These are phyloP conservation scores for Chionomys nivalis DNA, from an alignment of 2,113 vertebrate genomes.

Conservation along the genomic window DNA sequence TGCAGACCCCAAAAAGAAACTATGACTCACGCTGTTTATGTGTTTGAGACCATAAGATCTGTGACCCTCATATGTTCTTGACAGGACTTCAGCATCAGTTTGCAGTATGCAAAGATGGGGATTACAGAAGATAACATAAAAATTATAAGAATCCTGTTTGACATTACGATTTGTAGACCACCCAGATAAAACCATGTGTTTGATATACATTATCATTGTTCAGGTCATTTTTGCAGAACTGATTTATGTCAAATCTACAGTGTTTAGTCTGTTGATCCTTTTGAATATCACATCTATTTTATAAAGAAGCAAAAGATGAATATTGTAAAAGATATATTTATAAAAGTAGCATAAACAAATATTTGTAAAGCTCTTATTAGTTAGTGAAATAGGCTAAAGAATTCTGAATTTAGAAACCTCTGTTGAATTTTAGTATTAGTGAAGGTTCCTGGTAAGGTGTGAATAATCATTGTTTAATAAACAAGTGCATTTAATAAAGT, in stretches of 20 bases:
- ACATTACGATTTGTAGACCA: slow-evolving; percentile 15
- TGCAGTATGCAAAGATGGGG: not conserved
- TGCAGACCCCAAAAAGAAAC: not conserved
- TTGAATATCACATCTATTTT: not conserved
- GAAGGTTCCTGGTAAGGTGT: not conserved
- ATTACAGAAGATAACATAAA: slow-evolving; percentile 37
- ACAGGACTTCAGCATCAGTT: not conserved
- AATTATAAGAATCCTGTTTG: slow-evolving; percentile 21
- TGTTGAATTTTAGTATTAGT: not conserved
- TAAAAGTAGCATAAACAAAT: not conserved
- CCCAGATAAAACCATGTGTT: slow-evolving; percentile 45
- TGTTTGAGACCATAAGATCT: slow-evolving; percentile 11
- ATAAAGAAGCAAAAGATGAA: not conserved
- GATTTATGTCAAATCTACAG: slow-evolving; percentile 5
- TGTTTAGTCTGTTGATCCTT: not conserved
- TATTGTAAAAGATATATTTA: not conserved
- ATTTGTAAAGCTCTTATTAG: slow-evolving; percentile 21
- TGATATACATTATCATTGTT: slow-evolving; percentile 22
- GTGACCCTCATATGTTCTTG: not conserved
- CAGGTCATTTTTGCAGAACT: not conserved
- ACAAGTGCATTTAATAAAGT: not conserved
- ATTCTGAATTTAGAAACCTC: not conserved
- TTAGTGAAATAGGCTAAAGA: slow-evolving; percentile 22
- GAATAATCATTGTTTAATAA: slow-evolving; percentile 11
- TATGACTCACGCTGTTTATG: not conserved